Evolutionary conservation across 2,888 invertebrate genomes (phyloP), one percentile per base, ranked within the genome.

Genomic region (Ametastegia equiseti): DNA sequence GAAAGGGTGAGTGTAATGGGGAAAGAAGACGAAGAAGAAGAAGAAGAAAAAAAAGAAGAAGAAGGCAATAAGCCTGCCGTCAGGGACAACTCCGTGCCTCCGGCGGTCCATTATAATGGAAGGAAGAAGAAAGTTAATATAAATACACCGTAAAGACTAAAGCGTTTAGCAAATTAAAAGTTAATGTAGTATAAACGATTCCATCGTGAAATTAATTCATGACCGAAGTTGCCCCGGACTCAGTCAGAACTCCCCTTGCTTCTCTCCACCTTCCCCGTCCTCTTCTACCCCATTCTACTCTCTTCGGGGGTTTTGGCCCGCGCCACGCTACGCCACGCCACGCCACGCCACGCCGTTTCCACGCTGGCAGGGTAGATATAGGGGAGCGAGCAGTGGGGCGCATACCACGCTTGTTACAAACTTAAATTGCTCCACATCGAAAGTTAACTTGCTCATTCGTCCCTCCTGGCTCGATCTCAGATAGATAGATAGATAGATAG

Each of bases 381-480:
- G 71, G 71, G 71, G 71, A 54, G 78, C 15, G 23, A 75, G 78
- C 60, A 78, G 63, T 57, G 60, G 82, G 78, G 69, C 85, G 86
- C 87, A 84, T 84, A 85, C 84, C 84, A 83, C 83, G 85, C 87
- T 88, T 84, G 87, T 87, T 87, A 86, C 86, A 85, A 88, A 88
- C 87, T 88, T 87, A 88, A 88, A 88, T 88, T 88, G 87, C 86
- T 87, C 85, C 85, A 86, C 87, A 87, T 88, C 85, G 87, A 87
- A 87, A 87, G 86, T 88, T 88, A 86, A 88, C 86, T 87, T 85
- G 85, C 84, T 86, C 85, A 84, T 88, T 87, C 87, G 86, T 86
- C 85, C 83, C 84, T 79, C 75, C 80, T 67, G 82, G 67, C 73
- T 67, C 27, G 39, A 71, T 84, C 15, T 5, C 15, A 54, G 15